Base-by-base conservation (phyloP, 2,888 invertebrate species). In the Sphaerophoria taeniata region DNA sequence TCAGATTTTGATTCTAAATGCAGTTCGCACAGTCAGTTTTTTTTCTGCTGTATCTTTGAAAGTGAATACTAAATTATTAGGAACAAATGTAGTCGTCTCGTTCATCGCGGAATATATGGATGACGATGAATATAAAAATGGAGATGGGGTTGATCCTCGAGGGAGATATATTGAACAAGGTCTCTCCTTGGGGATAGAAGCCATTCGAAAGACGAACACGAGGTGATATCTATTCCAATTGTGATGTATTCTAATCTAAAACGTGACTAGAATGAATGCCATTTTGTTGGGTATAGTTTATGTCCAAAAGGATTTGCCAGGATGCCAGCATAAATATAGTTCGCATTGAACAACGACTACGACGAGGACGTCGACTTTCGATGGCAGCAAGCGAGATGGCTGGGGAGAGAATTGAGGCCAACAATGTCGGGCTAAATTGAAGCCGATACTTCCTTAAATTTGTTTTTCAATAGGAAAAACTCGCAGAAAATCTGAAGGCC, bases 241-340 rank as follows among this genome's bases (percentile, higher is more conserved):
- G 77, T 85, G 81, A 85, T 85, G 85, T 81, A 85, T 81, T 81
- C 81, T 81, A 85, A 85, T 85, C 76, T 77, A 77, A 81, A 85
- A 85, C 85, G 85, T 85, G 85, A 81, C 85, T 81, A 51, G 85
- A 81, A 85, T 85, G 76, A 63, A 73, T 73, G 81, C 77, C 73
- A 73, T 63, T 12, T 16, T 45, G 58, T 43, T 55, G 75, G 74
- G 6, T 43, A 43, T 74, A 84, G 83, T 67, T 71, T 51, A 36
- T 72, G 67, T 80, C 67, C 51, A 34, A 67, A 65, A 72, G 76
- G 76, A 85, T 81, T 70, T 73, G 47, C 51, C 34, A 75, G 67
- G 14, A 72, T 55, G 56, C 11, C 39, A 47, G 24, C 36, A 67
- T 39, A 51, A 43, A 39, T 14, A 63, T 47, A 45, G 31, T 14